Conservation (phyloP, 2,113 vertebrate genomes). For the Chlorocebus sabaeus region DNA sequence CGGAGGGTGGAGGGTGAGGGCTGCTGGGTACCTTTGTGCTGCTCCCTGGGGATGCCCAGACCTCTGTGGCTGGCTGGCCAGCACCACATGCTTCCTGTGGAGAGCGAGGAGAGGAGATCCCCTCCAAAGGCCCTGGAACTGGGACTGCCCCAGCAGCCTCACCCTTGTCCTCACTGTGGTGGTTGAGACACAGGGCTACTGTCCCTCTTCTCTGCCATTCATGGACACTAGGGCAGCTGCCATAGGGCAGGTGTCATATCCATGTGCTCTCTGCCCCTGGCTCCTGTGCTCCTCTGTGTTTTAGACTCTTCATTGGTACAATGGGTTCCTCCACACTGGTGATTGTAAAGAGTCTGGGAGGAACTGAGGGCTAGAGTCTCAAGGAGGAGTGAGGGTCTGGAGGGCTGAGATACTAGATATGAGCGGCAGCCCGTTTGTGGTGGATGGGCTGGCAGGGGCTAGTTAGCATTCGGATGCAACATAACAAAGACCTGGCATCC, state of each 20-base stretch:
- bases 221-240: not conserved
- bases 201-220: not conserved
- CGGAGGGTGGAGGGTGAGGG: not conserved
- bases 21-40: not conserved
- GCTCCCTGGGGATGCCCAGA: conserved; percentile 70
- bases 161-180: not conserved
- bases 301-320: not conserved
- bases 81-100: conserved; percentile 63
- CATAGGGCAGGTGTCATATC: not conserved
- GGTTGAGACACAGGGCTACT: not conserved
- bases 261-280: not conserved
- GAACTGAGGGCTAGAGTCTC: not conserved
- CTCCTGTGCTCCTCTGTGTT: not conserved
- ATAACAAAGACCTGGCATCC: not conserved
- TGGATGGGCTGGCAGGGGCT: not conserved
- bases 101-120: conserved; percentile 69
- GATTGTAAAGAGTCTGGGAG: not conserved
- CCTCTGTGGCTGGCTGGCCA: conserved; percentile 31
- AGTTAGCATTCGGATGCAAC: not conserved
- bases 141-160: conserved; percentile 63
- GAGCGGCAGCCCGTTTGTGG: not conserved
- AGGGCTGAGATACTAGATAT: not conserved
- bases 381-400: not conserved
- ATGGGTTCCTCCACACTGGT: not conserved
- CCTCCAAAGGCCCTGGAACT: conserved; percentile 55